Evolutionary conservation across 2,113 vertebrate genomes (phyloP), one percentile per base, ranked within the genome.

Genomic region (Ivindomyrus marchei): DNA sequence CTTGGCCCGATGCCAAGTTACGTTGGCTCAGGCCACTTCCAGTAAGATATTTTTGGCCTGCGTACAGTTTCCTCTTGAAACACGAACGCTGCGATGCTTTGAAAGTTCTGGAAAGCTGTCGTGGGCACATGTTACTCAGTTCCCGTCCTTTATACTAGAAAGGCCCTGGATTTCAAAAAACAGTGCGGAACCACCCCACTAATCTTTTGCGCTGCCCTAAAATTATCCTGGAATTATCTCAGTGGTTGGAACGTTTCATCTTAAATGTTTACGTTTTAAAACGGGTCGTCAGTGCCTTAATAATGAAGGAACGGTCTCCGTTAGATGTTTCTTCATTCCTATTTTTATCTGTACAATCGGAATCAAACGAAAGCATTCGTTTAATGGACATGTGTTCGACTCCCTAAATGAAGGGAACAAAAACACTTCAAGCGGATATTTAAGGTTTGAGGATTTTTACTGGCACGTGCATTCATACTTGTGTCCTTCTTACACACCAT

Each of bases 31-130:
- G 46, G 5, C 88, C 47, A 77, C 87, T 89, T 90, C 90, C 90
- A 89, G 90, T 89, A 77, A 86, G 88, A 91, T 90, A 49, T 91
- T 91, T 85, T 91, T 91, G 90, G 90, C 88, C 45, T 45, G 42
- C 21, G 17, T 86, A 24, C 52, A 46, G 88, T 85, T 91, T 91
- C 83, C 83, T 91, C 83, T 87, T 10, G 83, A 70, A 89, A 89
- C 88, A 89, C 11, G 47, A 89, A 77, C 17, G 11, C 50, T 84
- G 58, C 88, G 66, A 19, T 50, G 77, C 88, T 89, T 89, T 85
- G 77, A 90, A 88, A 50, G 70, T 90, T 91, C 46, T 74, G 49
- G 88, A 89, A 88, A 52, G 50, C 87, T 85, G 90, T 90, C 70
- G 53, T 50, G 87, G n/a, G 66, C 49, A 52, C 45, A 58, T 58